Evolutionary conservation across 2,113 vertebrate genomes (phyloP), one percentile per base, ranked within the genome.

Genomic region (Mastomys coucha): DNA sequence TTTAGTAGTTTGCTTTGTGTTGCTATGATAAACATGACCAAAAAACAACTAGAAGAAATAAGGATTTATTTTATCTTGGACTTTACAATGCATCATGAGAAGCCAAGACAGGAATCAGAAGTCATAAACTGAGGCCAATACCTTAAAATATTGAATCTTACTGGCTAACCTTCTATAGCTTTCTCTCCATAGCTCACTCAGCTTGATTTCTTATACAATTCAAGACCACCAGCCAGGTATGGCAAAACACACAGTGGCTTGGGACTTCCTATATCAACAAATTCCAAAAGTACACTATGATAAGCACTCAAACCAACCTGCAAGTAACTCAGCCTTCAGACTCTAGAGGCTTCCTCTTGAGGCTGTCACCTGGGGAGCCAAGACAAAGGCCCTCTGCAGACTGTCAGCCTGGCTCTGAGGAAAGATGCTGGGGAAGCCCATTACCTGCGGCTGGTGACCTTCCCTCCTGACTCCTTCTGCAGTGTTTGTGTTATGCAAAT

Each of bases 221-320:
- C 77, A 84, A 63, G 24, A 17, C 49, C 9, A 36, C 4, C 8
- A 33, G 17, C 49, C 17, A 80, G 16, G 31, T 16, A 80, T 2
- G 17, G 3, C 16, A 33, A 7, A 17, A 36, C 1, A 36, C 4
- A 36, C 16, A 53, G 17, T 36, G 3, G 16, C 49, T 78, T 80
- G 31, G 0, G 9, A 12, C 1, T 5, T 56, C 31, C 9, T 1
- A 36, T 2, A 36, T 56, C 33, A 56, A 56, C n/a, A 3, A n/a
- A 81, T 56, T 10, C 5, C 8, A 53, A 36, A 56, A 56, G 6
- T 80, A 0, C 2, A 17, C 77, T 31, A 56, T 9, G 77, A 56
- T 16, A 56, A 6, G 8, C 8, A 36, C 51, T 56, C 31, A 56
- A 19, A 10, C 17, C n/a, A n/a, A n/a, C n/a, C n/a, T n/a, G n/a